Conservation (phyloP, 2,797 vertebrate species). For the Clamator glandarius region DNA sequence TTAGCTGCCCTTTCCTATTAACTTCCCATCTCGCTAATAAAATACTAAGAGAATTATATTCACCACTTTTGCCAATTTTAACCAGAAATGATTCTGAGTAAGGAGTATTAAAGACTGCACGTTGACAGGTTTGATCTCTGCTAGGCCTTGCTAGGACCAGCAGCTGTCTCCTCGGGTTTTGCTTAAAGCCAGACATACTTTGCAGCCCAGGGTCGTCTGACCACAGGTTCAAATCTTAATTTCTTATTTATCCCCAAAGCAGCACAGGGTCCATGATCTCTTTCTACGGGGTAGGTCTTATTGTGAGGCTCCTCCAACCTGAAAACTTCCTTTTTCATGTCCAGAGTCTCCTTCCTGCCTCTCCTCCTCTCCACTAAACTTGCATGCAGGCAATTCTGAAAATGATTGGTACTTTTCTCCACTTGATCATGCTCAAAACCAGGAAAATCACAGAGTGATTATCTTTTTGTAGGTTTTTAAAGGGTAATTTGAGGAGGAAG, state of each 20-base stretch:
- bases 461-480: neutral
- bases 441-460: neutral
- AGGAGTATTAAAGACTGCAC: neutral
- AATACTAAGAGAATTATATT: slow-evolving; percentile 29
- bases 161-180: neutral
- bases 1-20: slow-evolving; percentile 58
- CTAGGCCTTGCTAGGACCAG: neutral
- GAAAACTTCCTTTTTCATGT: neutral
- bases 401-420: neutral
- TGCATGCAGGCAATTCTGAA: neutral
- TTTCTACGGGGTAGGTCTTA: neutral
- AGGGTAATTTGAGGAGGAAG: neutral
- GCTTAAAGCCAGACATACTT: neutral
- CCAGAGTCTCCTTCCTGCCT: neutral
- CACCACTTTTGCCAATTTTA: slow-evolving; percentile 34
- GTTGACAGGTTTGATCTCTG: neutral
- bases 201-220: neutral
- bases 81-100: neutral
- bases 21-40: slow-evolving; percentile 44
- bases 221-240: neutral
- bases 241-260: neutral
- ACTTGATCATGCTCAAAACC: neutral
- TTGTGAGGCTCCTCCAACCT: neutral
- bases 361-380: neutral
- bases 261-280: neutral